Evolutionary conservation across 35 echinoderm and acorn worm genomes (phyloP).

Genomic region (Ptychodera flava): DNA sequence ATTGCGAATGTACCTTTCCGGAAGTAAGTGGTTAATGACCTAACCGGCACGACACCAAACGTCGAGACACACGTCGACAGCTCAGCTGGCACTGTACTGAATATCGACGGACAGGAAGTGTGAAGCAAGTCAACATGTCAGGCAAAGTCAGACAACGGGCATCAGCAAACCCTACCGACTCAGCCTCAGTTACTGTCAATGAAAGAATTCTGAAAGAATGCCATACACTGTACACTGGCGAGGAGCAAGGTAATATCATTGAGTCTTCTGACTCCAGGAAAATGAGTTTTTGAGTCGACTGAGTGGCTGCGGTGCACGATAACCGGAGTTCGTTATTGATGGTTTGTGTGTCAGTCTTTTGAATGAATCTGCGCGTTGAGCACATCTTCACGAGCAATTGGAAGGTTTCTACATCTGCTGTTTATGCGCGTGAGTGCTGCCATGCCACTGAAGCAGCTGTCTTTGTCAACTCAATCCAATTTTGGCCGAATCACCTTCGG

Average conservation of each 20-base stretch:
- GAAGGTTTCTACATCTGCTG: no score
- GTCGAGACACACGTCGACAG: not conserved
- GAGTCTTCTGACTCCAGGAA: not conserved
- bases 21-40: not conserved
- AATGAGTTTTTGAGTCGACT: no score
- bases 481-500: no score
- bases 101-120: not conserved
- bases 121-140: conserved; percentile 35
- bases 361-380: no score
- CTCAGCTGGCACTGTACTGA: not conserved
- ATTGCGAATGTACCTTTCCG: not conserved
- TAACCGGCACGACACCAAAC: not conserved
- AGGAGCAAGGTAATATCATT: conserved; percentile 48
- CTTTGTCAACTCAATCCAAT: no score
- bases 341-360: no score
- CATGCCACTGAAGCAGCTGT: no score
- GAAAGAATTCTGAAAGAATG: conserved; percentile 86
- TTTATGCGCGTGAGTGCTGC: no score
- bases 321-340: no score
- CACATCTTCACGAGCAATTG: no score
- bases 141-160: conserved; percentile 66
- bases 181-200: conserved; percentile 59
- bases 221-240: conserved; percentile 60
- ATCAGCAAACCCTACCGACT: conserved; percentile 85
- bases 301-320: no score